These are phyloP conservation scores for Bombus impatiens DNA, from an alignment of 1,140 invertebrate species.

Conservation along the genomic window DNA sequence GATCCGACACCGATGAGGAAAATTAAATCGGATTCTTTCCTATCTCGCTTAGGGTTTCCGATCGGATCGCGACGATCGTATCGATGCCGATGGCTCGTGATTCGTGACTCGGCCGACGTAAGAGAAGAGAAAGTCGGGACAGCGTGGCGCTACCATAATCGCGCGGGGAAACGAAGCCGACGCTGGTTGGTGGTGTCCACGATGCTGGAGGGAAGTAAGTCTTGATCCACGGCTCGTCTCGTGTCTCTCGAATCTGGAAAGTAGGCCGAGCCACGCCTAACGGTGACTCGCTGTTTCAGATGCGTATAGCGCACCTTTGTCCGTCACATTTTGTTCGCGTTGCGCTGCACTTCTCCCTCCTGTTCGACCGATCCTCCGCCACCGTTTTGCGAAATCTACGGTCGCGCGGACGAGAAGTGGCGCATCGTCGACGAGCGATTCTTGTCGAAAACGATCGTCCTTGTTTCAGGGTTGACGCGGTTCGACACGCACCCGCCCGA, in stretches of 20 bases:
- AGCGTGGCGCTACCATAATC: not conserved
- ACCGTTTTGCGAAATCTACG: slow-evolving; percentile 6
- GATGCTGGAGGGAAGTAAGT: slow-evolving; percentile 55
- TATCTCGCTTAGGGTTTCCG: slow-evolving; percentile 5
- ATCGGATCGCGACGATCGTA: slow-evolving; percentile 13
- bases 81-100: slow-evolving; percentile 33
- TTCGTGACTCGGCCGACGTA: not conserved
- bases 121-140: slow-evolving; percentile 55
- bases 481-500: not conserved
- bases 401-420: not conserved
- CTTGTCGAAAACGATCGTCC: not conserved
- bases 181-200: slow-evolving; percentile 11
- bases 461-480: not conserved
- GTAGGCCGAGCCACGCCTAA: slow-evolving; percentile 65
- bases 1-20: slow-evolving; percentile 10
- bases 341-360: slow-evolving; percentile 19
- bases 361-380: not conserved
- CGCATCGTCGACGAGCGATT: no score
- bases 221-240: slow-evolving; percentile 46
- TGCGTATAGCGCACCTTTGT: slow-evolving; percentile 23
- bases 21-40: slow-evolving; percentile 50
- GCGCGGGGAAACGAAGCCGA: slow-evolving; percentile 51
- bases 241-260: slow-evolving; percentile 59
- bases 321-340: not conserved
- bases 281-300: slow-evolving; percentile 25